Percentiles rank a stretch among this genome's conserved stretches.
Evolutionary conservation across 2,797 vertebrate species (phyloP).

Genomic region (Cirrhinus molitorella): DNA sequence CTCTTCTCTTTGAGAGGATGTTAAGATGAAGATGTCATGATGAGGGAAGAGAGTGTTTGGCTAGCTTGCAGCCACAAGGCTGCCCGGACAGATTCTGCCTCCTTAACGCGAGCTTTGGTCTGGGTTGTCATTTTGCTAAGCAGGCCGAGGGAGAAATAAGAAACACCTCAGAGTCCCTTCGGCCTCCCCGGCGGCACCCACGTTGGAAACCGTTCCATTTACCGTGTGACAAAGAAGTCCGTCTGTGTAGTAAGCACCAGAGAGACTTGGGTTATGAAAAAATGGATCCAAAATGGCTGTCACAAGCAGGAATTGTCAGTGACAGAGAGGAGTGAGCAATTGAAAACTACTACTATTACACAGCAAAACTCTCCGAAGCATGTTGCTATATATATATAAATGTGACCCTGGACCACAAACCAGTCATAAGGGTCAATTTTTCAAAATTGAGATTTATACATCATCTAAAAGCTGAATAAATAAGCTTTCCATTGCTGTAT

Average conservation of each 20-base stretch:
- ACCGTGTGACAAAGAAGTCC: constrained; percentile 22
- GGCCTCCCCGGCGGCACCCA: constrained; percentile 34
- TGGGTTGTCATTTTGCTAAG: constrained; percentile 45
- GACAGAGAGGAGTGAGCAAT: constrained; percentile 60
- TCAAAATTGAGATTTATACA: too few species aligned
- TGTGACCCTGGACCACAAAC: too few species aligned
- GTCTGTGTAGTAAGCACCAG: constrained; percentile 15
- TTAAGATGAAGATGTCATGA: constrained; percentile 58
- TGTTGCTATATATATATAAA: too few species aligned
- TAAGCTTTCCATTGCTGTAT: too few species aligned
- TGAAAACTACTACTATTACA: not conserved
- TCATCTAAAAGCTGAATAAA: too few species aligned
- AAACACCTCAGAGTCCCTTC: constrained; percentile 22
- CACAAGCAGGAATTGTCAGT: not conserved
- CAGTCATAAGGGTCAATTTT: too few species aligned
- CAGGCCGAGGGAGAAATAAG: constrained; percentile 31
- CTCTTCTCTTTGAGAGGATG: constrained; percentile 45
- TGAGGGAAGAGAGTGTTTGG: constrained; percentile 45
- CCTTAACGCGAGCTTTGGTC: constrained; percentile 27
- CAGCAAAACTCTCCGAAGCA: not conserved
- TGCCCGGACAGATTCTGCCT: constrained; percentile 32
- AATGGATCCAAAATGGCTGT: constrained; percentile 15
- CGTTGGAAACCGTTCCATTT: constrained; percentile 7
- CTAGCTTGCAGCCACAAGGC: constrained; percentile 38
- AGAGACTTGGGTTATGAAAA: constrained; percentile 17